Evolutionary conservation across 2,797 vertebrate species (phyloP), one percentile per base, ranked within the genome.

Genomic region (Xiphophorus birchmanni): DNA sequence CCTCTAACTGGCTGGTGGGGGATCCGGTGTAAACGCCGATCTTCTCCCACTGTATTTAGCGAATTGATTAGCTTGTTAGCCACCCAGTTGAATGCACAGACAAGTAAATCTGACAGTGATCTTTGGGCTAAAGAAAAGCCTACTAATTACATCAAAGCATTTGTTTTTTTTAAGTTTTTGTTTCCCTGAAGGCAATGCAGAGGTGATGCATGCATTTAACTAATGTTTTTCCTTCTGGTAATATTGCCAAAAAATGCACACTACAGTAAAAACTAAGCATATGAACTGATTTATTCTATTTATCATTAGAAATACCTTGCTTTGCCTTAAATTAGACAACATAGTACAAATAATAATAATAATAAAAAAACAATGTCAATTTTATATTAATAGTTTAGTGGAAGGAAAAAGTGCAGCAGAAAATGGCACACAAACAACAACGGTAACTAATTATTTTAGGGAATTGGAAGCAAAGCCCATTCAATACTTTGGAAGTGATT

Each of bases 61-160:
- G 82, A 72, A 87, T 91, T 83, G 84, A 92, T 92, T 81, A 90
- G 86, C 82, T 92, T 86, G 92, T 87, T 86, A 94, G 90, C 73
- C 82, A 88, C 58, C 80, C 89, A 94, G 94, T 94, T 94, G 93
- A 89, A 90, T 77, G 56, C 85, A 74, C 69, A 58, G 73, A 75
- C 75, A 84, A 87, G 86, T 77, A 87, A 86, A 87, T 75, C 76
- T 88, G 73, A 73, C 71, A 67, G 45, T 77, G 80, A 91, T 85
- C 82, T 75, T 75, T 81, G 89, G 82, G 47, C 29, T 75, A 73
- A 79, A 67, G 60, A 79, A 80, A 71, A 82, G 65, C 71, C 76
- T 78, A 67, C 48, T 60, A 84, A 90, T 77, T 54, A 91, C 83
- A 91, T 76, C 77, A 80, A 73, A 82, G 87, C 81, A 73, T 80